Percentiles rank a stretch among this genome's conserved stretches.
phyloP scores from a whole-genome alignment of 2,113 vertebrate genomes.

The Trachemys scripta region DNA sequence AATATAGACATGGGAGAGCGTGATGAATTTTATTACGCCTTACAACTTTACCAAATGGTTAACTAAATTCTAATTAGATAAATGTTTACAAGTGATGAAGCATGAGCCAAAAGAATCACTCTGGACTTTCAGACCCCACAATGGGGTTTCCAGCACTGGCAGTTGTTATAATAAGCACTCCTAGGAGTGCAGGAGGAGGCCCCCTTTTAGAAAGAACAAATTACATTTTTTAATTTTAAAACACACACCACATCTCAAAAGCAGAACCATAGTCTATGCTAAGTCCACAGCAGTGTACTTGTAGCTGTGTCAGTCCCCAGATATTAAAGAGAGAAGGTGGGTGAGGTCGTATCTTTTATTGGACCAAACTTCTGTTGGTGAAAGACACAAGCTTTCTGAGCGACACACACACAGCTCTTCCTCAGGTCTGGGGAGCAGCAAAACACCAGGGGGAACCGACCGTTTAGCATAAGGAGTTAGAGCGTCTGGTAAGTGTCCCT shows the following conservation, averaged over 20 bases:
- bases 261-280: not conserved
- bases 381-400: not conserved
- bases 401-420: not conserved
- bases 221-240: not conserved
- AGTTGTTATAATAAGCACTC: not conserved
- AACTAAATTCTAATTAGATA: not conserved
- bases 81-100: not conserved
- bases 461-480: too few species aligned
- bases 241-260: not conserved
- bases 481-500: fast-evolving
- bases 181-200: too few species aligned
- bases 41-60: not conserved
- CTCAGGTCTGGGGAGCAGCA: too few species aligned
- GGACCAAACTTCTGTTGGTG: not conserved
- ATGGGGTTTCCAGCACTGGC: too few species aligned
- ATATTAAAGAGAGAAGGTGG: not conserved
- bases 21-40: not conserved
- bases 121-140: not conserved
- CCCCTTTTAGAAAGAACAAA: not conserved
- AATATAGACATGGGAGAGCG: not conserved
- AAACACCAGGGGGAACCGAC: not conserved
- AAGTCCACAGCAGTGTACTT: not conserved
- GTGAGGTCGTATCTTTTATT: not conserved
- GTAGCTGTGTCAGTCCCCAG: not conserved
- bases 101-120: not conserved